These are phyloP conservation scores for Germaria angustata DNA, from an alignment of 2,888 invertebrate species.

Conservation along the genomic window DNA sequence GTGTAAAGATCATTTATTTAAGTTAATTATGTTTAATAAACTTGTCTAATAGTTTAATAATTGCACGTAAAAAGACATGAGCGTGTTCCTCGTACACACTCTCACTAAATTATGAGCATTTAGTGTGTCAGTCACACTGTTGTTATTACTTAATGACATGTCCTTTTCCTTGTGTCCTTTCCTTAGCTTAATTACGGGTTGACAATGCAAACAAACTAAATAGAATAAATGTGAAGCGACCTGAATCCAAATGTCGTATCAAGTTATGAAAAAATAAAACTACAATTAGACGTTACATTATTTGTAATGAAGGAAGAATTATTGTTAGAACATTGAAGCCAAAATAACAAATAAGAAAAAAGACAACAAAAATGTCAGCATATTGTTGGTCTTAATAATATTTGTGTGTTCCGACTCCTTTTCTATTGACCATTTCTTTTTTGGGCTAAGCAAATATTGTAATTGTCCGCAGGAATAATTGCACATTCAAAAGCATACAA, in stretches of 20 bases:
- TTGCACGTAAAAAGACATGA: conserved; percentile 35
- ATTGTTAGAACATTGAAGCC: conserved; percentile 7
- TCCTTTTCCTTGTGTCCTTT: conserved; percentile 24
- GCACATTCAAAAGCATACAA: conserved; percentile 30
- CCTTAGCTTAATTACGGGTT: conserved; percentile 51
- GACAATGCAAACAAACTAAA: conserved; percentile 45
- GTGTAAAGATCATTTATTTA: conserved; percentile 29
- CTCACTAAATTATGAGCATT: conserved; percentile 40
- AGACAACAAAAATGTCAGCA: conserved; percentile 18
- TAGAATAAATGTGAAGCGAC: conserved; percentile 20
- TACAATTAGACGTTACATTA: conserved; percentile 16
- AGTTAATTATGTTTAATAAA: conserved; percentile 59
- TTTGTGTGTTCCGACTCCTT: not conserved
- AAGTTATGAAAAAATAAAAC: not conserved
- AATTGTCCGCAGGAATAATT: conserved; percentile 59
- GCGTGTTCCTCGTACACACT: conserved; percentile 15
- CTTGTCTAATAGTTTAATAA: conserved; percentile 65
- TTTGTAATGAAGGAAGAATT: conserved; percentile 21
- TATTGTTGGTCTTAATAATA: conserved; percentile 23
- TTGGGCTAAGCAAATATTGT: conserved; percentile 63
- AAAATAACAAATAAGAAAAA: conserved; percentile 21
- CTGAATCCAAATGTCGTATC: conserved; percentile 15
- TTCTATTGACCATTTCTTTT: not conserved
- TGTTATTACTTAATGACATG: conserved; percentile 47
- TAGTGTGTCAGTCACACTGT: conserved; percentile 37